phyloP scores from a whole-genome alignment of 2,113 vertebrate species.

The Anoplopoma fimbria region DNA sequence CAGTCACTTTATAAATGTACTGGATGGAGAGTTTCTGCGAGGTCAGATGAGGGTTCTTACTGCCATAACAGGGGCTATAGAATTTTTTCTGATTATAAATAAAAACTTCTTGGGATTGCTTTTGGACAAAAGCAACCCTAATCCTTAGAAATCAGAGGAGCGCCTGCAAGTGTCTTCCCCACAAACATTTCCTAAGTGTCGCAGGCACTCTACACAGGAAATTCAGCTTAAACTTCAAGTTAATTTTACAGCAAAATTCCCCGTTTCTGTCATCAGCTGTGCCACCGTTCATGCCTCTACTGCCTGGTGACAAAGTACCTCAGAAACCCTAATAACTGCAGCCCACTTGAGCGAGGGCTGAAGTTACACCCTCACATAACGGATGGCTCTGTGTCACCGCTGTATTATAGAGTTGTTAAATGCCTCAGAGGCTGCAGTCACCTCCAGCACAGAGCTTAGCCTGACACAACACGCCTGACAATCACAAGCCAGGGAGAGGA shows the following conservation, averaged over 20 bases:
- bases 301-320: conserved; percentile 39
- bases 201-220: too few species aligned
- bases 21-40: conserved; percentile 14
- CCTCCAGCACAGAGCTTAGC: conserved; percentile 31
- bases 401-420: conserved; percentile 52
- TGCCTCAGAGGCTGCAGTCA: conserved; percentile 41
- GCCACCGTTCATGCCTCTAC: conserved; percentile 20
- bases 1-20: conserved; percentile 52
- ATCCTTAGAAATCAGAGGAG: neutral
- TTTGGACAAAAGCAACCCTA: conserved; percentile 1
- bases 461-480: conserved; percentile 25
- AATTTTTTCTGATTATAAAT: conserved; percentile 6
- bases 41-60: conserved; percentile 27
- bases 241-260: neutral
- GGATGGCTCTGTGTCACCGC: conserved; percentile 34
- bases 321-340: conserved; percentile 33
- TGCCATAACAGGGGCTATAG: conserved; percentile 8
- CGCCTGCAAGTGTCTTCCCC: neutral
- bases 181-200: neutral
- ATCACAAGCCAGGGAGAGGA: conserved; percentile 14
- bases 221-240: neutral
- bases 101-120: conserved; percentile 6
- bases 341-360: conserved; percentile 15
- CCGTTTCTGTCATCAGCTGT: conserved; percentile 32
- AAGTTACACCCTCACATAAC: conserved; percentile 39